These are phyloP conservation scores for Bujurquina vittata DNA, from an alignment of 2,113 vertebrate genomes.

Conservation along the genomic window DNA sequence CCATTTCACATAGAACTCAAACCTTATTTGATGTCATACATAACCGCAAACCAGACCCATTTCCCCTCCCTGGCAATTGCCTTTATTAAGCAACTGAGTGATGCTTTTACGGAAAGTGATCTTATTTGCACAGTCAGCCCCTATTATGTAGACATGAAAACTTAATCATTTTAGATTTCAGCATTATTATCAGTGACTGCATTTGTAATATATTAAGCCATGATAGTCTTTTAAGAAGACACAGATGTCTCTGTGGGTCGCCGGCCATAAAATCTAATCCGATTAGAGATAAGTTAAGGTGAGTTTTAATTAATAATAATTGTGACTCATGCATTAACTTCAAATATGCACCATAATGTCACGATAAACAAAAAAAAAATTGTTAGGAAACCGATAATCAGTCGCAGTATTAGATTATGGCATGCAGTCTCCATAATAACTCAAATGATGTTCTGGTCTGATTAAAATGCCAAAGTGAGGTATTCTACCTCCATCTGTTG, in stretches of 20 bases:
- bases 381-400: conserved; percentile 51
- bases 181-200: conserved; percentile 44
- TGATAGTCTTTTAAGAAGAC: conserved; percentile 50
- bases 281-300: conserved; percentile 48
- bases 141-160: conserved; percentile 32
- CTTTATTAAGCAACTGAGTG: conserved; percentile 27
- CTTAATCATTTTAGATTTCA: conserved; percentile 31
- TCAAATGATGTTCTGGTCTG: conserved; percentile 15
- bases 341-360: conserved; percentile 24
- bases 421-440: conserved; percentile 25
- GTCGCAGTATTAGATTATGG: conserved; percentile 33
- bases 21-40: conserved; percentile 72
- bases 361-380: conserved; percentile 39
- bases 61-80: conserved; percentile 33
- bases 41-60: conserved; percentile 51
- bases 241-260: conserved; percentile 50
- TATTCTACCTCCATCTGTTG: conserved; percentile 54
- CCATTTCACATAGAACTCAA: conserved; percentile 73
- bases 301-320: conserved; percentile 46
- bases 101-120: conserved; percentile 35
- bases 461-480: conserved; percentile 54
- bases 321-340: conserved; percentile 49
- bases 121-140: conserved; percentile 13
- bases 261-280: conserved; percentile 45
- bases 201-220: conserved; percentile 48